Evolutionary conservation across 2,113 vertebrate species (phyloP).

Genomic region (Alethe castanea): DNA sequence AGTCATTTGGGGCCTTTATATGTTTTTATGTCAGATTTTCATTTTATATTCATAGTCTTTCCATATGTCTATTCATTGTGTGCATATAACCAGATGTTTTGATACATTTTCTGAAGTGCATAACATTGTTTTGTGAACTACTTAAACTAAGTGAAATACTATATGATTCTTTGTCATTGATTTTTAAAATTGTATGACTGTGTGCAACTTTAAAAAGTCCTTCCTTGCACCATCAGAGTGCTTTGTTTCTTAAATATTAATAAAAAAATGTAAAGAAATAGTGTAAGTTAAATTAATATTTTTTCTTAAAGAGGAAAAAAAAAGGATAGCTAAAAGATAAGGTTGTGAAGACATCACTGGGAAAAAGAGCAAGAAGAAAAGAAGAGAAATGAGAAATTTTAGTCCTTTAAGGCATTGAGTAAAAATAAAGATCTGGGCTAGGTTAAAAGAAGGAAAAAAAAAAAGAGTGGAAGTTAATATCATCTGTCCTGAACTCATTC

Average conservation of each 20-base stretch:
- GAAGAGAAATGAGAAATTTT: background rate
- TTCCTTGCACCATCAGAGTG: background rate
- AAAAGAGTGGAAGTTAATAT: background rate
- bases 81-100: background rate
- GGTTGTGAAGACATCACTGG: background rate
- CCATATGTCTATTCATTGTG: background rate
- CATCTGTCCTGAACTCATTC: background rate
- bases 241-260: background rate
- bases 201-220: background rate
- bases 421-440: background rate
- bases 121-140: background rate
- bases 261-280: background rate
- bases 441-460: background rate
- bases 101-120: background rate
- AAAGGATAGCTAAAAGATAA: background rate
- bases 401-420: background rate
- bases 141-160: background rate
- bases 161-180: accelerated
- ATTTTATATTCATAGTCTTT: background rate
- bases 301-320: background rate
- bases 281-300: background rate
- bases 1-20: background rate
- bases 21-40: background rate
- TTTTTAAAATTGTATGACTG: background rate
- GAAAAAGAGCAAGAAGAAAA: background rate